A percentile compares a stretch with the other conserved stretches of the same genome.
Conservation (phyloP, 53 echinoderm and acorn worm species). For the Luidia sarsii region DNA sequence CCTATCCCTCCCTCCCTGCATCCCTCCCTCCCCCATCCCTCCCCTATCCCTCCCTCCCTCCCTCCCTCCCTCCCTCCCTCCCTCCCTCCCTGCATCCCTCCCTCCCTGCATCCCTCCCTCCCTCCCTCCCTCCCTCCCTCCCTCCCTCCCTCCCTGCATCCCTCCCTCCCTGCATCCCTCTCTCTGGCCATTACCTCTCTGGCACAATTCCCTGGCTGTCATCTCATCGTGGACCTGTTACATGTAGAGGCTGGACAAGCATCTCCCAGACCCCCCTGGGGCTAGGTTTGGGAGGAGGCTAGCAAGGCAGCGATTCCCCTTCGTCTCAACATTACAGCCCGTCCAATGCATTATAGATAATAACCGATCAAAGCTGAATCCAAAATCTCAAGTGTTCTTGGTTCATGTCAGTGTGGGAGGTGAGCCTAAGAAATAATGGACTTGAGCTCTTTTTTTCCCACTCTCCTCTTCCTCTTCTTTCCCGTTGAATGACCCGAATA, state of each 20-base stretch:
- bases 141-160: too few species aligned
- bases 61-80: too few species aligned
- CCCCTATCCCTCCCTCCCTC: too few species aligned
- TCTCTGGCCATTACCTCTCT: too few species aligned
- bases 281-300: conserved; percentile 28
- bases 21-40: too few species aligned
- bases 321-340: conserved; percentile 43
- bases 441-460: conserved; percentile 43
- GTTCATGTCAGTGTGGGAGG: conserved; percentile 51
- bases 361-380: conserved; percentile 48
- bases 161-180: too few species aligned
- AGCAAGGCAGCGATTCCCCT: not conserved
- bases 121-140: too few species aligned
- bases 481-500: conserved; percentile 25
- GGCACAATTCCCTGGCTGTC: too few species aligned
- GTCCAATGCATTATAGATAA: conserved; percentile 45
- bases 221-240: conserved; percentile 50
- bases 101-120: too few species aligned
- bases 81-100: too few species aligned
- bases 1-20: too few species aligned
- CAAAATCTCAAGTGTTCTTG: conserved; percentile 49
- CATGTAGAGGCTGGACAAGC: conserved; percentile 30
- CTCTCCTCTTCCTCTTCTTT: not conserved
- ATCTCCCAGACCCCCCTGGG: too few species aligned
- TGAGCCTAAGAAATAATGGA: conserved; percentile 40